phyloP scores from a whole-genome alignment of 2,113 vertebrate species.

The Cyprinodon brontotheroides region DNA sequence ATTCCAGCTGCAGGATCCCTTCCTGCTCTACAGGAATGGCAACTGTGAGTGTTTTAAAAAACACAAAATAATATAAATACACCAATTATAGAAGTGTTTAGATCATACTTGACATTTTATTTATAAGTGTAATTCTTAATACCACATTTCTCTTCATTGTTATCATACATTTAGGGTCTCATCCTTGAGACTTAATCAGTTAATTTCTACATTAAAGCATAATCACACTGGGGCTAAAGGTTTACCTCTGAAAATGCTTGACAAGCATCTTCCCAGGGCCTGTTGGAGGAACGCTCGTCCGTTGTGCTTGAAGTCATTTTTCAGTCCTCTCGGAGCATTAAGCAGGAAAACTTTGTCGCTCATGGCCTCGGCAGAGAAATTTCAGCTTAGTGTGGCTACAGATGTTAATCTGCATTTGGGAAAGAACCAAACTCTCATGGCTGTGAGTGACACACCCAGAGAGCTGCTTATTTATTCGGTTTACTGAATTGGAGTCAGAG shows the following conservation, averaged over 20 bases:
- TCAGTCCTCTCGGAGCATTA: slow-evolving; percentile 26
- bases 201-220: background rate
- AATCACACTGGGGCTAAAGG: background rate
- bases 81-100: background rate
- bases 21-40: slow-evolving; percentile 95
- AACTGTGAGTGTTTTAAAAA: slow-evolving; percentile 75
- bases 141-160: background rate
- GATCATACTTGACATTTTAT: background rate
- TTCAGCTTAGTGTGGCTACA: slow-evolving; percentile 11
- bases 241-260: slow-evolving; percentile 67
- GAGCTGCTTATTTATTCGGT: background rate
- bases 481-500: background rate
- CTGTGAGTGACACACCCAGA: background rate
- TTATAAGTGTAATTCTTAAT: background rate
- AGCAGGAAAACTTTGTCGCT: slow-evolving; percentile 49
- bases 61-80: background rate
- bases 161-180: background rate
- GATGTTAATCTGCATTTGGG: slow-evolving; percentile 7
- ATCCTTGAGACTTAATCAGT: background rate
- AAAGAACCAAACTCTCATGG: background rate
- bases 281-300: slow-evolving; percentile 67
- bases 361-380: slow-evolving; percentile 40
- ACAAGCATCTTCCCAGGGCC: slow-evolving; percentile 60
- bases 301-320: slow-evolving; percentile 58
- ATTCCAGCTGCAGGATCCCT: slow-evolving; percentile 97